phyloP scores from a whole-genome alignment of 2,113 vertebrate genomes.

The Aegypius monachus region DNA sequence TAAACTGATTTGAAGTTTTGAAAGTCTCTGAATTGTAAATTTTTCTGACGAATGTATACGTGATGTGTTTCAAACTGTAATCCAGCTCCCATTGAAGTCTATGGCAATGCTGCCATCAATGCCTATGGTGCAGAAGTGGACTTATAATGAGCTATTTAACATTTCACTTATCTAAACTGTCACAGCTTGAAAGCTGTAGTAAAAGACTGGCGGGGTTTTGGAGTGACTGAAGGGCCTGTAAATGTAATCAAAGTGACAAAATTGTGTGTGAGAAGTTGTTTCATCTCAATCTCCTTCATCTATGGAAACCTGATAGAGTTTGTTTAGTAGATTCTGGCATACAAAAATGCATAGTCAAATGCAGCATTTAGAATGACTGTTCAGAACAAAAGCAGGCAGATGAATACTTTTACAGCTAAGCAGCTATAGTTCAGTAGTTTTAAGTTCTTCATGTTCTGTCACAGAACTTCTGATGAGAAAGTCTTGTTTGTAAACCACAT shows the following conservation, averaged over 20 bases:
- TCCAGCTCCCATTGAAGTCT: background rate
- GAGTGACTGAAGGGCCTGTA: conserved; percentile 23
- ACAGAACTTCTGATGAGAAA: background rate
- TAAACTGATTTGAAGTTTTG: background rate
- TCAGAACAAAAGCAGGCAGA: background rate
- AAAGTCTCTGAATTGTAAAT: background rate
- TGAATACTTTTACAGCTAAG: background rate
- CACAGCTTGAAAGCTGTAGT: conserved; percentile 35
- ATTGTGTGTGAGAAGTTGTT: conserved; percentile 33
- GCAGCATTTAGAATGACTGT: background rate
- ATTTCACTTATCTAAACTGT: conserved; percentile 56
- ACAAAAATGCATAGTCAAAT: background rate
- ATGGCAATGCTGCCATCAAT: background rate
- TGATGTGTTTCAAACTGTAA: background rate
- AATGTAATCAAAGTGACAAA: conserved; percentile 48
- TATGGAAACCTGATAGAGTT: conserved; percentile 21
- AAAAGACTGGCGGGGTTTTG: conserved; percentile 3
- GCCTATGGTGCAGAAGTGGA: background rate
- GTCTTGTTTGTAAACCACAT: background rate
- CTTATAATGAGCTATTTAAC: conserved; percentile 44
- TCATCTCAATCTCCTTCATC: conserved; percentile 55
- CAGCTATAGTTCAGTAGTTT: background rate
- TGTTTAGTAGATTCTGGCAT: background rate
- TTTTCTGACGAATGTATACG: background rate
- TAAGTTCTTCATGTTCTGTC: background rate